Base-by-base conservation (phyloP, 2,797 vertebrate genomes). In the Sciurus carolinensis region DNA sequence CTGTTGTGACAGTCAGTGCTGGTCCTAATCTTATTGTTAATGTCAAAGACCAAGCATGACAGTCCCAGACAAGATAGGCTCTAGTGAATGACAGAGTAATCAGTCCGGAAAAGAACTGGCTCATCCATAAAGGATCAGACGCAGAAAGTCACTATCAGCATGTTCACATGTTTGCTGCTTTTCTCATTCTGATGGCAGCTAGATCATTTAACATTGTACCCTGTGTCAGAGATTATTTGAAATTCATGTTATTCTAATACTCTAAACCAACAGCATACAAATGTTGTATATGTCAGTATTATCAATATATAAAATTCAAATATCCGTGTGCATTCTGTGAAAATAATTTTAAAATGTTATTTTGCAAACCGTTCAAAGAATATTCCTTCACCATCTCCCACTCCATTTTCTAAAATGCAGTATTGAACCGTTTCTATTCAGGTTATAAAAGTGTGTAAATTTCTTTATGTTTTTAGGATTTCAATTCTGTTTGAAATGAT, bases 21-120 rank as follows among this genome's bases (percentile, higher is more conserved):
- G 33, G 89, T 83, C 26, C 81, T 98, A 98, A 98, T 98, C 98
- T 98, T 98, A 98, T 97, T 98, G 97, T 98, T 98, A 98, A 98
- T 98, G 98, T 98, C 97, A 98, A 97, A 98, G 98, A 98, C 96
- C 94, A 97, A 97, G 93, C 1, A 0, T 98, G 98, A 98, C 96
- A 91, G 97, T 91, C 87, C 54, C 47, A 98, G 97, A 98, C 97
- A 98, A 98, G 98, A 98, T 98, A 98, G 97, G 96, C 92, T 96
- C 42, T 77, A 22, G 87, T 98, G 98, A 98, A 98, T 98, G 98
- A 98, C 98, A 98, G 98, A 95, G 92, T 98, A 98, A 99, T 98
- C 98, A 98, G 96, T 96, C 97, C 97, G 96, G 93, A 97, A 98
- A 97, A 97, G 73, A 96, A 97, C 96, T 94, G 95, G 92, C 97